A percentile compares a stretch with the other conserved stretches of the same genome.
These are phyloP conservation scores for Fabriciana adippe DNA, from an alignment of 2,888 invertebrate species.

Conservation along the genomic window DNA sequence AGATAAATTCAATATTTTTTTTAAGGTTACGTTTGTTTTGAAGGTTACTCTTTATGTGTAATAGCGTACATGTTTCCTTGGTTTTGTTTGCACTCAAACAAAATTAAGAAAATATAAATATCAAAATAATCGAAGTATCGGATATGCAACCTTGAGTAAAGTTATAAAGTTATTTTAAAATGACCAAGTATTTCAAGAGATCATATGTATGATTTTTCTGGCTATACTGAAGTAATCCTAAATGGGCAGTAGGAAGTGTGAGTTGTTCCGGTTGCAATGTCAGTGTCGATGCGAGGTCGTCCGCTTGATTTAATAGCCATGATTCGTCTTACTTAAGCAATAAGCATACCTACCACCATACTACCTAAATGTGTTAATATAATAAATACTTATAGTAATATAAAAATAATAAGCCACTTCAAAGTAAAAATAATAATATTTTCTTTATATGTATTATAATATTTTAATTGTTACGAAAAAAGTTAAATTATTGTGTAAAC, in stretches of 20 bases:
- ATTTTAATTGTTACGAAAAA: no score
- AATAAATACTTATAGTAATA: not conserved
- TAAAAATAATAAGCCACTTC: not conserved
- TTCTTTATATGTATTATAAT: no score
- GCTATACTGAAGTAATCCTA: conserved; percentile 22
- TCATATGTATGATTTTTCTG: conserved; percentile 4
- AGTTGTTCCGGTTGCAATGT: conserved; percentile 71
- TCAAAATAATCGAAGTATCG: not conserved
- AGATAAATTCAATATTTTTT: no score
- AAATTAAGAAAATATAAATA: not conserved
- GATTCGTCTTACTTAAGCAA: conserved; percentile 32
- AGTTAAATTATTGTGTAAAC: no score
- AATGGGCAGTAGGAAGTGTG: conserved; percentile 57
- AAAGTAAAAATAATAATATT: not conserved
- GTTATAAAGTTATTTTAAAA: conserved; percentile 1
- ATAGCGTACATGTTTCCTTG: no score
- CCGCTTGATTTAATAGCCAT: conserved; percentile 53
- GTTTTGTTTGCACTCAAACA: no score
- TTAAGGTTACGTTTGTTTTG: no score
- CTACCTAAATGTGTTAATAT: conserved; percentile 9
- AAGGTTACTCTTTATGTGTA: no score
- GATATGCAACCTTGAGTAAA: conserved; percentile 4
- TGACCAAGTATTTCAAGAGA: not conserved
- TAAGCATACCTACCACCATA: not conserved
- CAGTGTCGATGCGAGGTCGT: conserved; percentile 67